Conservation (phyloP, 2,888 invertebrate species). For the Invenusta paracnida region DNA sequence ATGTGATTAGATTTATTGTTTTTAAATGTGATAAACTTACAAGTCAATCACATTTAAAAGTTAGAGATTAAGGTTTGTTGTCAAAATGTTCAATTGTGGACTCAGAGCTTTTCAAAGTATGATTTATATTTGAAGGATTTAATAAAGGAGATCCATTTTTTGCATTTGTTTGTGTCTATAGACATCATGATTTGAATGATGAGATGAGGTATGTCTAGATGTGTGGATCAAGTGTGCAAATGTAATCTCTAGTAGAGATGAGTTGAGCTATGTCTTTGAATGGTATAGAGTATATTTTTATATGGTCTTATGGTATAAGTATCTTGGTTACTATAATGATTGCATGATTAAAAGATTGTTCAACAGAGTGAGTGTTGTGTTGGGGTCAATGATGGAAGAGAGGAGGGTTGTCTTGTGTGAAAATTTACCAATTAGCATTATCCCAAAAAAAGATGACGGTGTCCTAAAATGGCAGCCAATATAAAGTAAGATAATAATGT, state of each 20-base stretch:
- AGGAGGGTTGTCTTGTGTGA: not conserved
- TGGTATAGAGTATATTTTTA: not conserved
- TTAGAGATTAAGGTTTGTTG: no score
- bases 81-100: not conserved
- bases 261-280: not conserved
- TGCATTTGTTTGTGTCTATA: not conserved
- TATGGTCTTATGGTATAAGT: not conserved
- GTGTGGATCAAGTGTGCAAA: not conserved
- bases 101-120: not conserved
- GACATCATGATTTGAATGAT: not conserved
- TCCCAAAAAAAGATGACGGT: no score
- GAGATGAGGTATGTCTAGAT: not conserved
- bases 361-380: not conserved
- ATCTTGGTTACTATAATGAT: not conserved
- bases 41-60: no score
- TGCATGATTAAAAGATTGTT: not conserved
- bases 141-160: not conserved
- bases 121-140: not conserved
- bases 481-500: no score
- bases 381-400: not conserved
- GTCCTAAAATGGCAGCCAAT: no score
- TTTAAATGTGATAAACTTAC: no score
- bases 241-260: not conserved
- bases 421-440: not conserved
- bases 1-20: no score